Evolutionary conservation across 2,888 invertebrate species (phyloP).

Genomic region (Caenorhabditis angaria): DNA sequence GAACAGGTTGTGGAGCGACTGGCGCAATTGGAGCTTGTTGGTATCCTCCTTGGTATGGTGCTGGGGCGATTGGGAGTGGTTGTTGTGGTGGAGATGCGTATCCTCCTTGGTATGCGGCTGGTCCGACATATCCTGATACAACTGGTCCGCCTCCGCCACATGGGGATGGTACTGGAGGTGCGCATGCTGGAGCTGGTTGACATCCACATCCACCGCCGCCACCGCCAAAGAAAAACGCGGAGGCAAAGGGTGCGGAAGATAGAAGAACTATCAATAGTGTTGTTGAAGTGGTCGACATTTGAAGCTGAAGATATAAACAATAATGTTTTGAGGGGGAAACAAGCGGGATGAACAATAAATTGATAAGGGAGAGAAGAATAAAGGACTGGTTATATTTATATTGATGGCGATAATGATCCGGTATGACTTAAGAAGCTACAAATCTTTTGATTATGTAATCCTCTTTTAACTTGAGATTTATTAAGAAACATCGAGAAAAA

Average conservation of each 20-base stretch:
- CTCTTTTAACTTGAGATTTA: too few relatives aligned
- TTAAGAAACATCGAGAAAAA: too few relatives aligned
- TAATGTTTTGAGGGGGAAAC: not conserved
- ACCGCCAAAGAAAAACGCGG: constrained; percentile 47
- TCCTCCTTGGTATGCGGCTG: constrained; percentile 4
- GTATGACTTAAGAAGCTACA: too few relatives aligned
- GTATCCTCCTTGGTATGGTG: constrained; percentile 15
- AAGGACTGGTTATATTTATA: too few relatives aligned
- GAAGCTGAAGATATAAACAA: not conserved
- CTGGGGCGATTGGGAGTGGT: constrained; percentile 9
- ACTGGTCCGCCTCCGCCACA: constrained; percentile 34
- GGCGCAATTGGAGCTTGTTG: constrained; percentile 17
- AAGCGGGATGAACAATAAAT: too few relatives aligned
- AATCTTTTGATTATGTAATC: too few relatives aligned
- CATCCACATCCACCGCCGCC: constrained; percentile 41
- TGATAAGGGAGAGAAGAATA: not conserved
- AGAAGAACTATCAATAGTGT: not conserved
- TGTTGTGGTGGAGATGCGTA: constrained; percentile 14
- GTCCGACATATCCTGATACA: constrained; percentile 37
- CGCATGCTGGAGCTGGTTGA: constrained; percentile 35
- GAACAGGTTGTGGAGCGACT: constrained; percentile 5
- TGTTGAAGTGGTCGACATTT: not conserved
- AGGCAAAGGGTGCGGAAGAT: constrained; percentile 4
- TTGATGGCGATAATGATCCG: too few relatives aligned
- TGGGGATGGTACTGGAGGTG: constrained; percentile 36